Base-by-base conservation (phyloP, 2,113 vertebrate species). In the Lasiurus cinereus region DNA sequence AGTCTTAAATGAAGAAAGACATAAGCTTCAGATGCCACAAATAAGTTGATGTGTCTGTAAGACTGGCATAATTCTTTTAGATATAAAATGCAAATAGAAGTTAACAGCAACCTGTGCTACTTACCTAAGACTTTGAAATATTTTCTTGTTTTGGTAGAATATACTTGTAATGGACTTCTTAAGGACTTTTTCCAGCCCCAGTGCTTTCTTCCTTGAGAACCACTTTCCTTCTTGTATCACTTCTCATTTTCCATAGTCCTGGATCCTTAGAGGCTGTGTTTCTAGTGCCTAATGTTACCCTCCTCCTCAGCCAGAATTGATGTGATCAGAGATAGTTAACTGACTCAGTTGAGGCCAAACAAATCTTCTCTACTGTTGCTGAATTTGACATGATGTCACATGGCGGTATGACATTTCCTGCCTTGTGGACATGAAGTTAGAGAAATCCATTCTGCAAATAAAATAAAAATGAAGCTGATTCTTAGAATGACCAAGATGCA, bases 1-100 rank as follows among this genome's bases (percentile, higher is more conserved):
- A 86, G 31, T 85, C 59, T 96, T 96, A 97, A 95, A 96, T 97
- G 80, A 94, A 95, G 95, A 91, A 80, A 76, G 82, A 93, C 29
- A 96, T 83, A 5, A 19, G 70, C 14, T 97, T 97, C 80, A n/a
- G n/a, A n/a, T n/a, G n/a, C n/a, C n/a, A n/a, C n/a, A 88, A 52
- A 91, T 8, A 50, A 46, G 46, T 88, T 8, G 85, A 94, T 74
- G 11, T 1, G 77, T 39, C 24, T 93, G 6, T 88, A 46, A 93
- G 70, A 72, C 85, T 97, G 92, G 72, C 8, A 0, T 11, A 92
- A 88, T 29, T 80, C 54, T 22, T 91, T 91, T 62, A 90, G 62
- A 87, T 82, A 54, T 76, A 84, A 91, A 36, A 92, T 80, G 76
- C 33, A 93, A 88, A 95, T 88, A 64, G 31, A 91, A 50, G 74